Percentiles rank a stretch among this genome's conserved stretches.
Evolutionary conservation across 1,140 invertebrate species (phyloP).

Genomic region (Zaprionus inermis): DNA sequence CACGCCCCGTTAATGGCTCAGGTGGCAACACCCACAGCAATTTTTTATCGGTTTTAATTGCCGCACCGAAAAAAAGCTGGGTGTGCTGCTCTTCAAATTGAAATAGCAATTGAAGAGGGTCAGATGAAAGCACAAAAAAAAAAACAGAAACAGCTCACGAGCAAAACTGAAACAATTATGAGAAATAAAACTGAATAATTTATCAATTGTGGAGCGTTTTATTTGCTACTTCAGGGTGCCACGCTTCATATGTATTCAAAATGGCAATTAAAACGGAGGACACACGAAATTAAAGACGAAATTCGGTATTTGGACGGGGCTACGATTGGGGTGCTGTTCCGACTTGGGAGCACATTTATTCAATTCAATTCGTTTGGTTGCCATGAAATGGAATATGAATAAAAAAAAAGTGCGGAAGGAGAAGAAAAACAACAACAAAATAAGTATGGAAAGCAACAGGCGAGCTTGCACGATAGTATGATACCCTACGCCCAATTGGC

Average conservation of each 20-base stretch:
- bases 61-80: slow-evolving; percentile 9
- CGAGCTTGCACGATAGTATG: no score
- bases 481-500: no score
- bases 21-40: slow-evolving; percentile 35
- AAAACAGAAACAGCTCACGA: not conserved
- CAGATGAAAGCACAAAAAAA: not conserved
- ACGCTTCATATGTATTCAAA: slow-evolving; percentile 43
- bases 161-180: slow-evolving; percentile 10
- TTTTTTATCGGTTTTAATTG: slow-evolving; percentile 48
- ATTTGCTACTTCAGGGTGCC: slow-evolving; percentile 31
- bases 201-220: slow-evolving; percentile 36
- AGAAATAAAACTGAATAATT: slow-evolving; percentile 39
- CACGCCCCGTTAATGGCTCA: slow-evolving; percentile 38
- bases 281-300: slow-evolving; percentile 24
- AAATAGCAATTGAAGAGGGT: slow-evolving; percentile 14
- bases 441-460: no score
- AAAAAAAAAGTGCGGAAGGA: not conserved
- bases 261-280: slow-evolving; percentile 49
- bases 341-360: slow-evolving; percentile 37
- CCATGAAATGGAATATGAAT: slow-evolving; percentile 36
- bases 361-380: slow-evolving; percentile 40
- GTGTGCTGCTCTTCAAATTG: slow-evolving; percentile 11
- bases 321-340: slow-evolving; percentile 1
- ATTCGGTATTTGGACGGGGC: not conserved
- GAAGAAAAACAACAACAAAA: not conserved